Percentiles rank a stretch among this genome's conserved stretches.
Conservation (phyloP, 2,797 vertebrate genomes). For the Crax fasciolata region DNA sequence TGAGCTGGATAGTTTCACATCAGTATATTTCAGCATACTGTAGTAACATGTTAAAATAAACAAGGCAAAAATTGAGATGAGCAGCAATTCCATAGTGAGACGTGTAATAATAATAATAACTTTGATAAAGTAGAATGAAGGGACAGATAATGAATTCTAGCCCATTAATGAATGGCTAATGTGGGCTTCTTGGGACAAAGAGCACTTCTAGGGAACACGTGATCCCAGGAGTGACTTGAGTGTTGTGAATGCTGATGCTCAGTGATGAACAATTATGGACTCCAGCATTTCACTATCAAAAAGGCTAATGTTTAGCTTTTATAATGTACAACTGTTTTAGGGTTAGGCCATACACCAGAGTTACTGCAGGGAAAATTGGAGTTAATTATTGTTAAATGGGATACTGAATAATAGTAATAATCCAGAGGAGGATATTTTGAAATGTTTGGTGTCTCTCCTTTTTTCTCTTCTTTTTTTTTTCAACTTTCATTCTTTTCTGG, state of each 20-base stretch:
- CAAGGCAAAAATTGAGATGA: not conserved
- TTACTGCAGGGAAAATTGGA: slow-evolving; percentile 31
- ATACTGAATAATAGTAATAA: not conserved
- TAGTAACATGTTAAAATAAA: not conserved
- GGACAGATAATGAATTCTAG: not conserved
- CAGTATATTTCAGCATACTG: not conserved
- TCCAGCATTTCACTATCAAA: not conserved
- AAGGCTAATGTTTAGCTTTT: slow-evolving; percentile 4
- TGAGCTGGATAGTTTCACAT: not conserved
- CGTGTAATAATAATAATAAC: not conserved
- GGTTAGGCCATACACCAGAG: slow-evolving; percentile 5
- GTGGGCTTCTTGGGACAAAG: not conserved
- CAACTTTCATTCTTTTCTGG: slow-evolving; percentile 37
- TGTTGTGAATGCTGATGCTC: not conserved
- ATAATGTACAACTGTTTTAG: slow-evolving; percentile 17
- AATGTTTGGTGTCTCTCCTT: not conserved
- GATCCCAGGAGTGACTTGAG: not conserved
- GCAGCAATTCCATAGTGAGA: not conserved
- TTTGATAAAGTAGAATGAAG: not conserved
- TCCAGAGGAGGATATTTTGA: not conserved
- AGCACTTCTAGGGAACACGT: not conserved
- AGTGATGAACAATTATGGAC: not conserved
- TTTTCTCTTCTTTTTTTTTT: not conserved
- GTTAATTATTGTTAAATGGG: slow-evolving; percentile 25
- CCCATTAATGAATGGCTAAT: slow-evolving; percentile 6